Evolutionary conservation across 2,888 invertebrate species (phyloP).

Genomic region (Anorthoa munda): DNA sequence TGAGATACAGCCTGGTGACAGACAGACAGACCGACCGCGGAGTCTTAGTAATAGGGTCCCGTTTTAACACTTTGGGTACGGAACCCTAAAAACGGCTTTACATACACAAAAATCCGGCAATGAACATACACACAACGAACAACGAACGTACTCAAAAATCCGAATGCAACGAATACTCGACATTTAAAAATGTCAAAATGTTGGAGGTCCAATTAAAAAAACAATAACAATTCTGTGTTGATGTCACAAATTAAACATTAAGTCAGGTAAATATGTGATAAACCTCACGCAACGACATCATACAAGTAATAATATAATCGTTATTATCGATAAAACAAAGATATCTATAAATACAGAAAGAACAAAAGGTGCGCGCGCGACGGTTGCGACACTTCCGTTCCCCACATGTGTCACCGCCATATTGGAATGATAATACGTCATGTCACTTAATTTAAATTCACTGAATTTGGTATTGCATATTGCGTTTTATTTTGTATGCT

Average conservation of each 20-base stretch:
- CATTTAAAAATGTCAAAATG: not conserved
- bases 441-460: slow-evolving; percentile 33
- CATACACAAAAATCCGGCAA: too few relatives aligned
- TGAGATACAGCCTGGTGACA: too few relatives aligned
- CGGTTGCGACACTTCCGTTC: slow-evolving; percentile 50
- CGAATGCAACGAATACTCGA: not conserved
- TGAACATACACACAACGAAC: too few relatives aligned
- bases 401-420: slow-evolving; percentile 33
- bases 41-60: too few relatives aligned
- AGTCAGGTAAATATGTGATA: slow-evolving; percentile 29
- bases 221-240: not conserved
- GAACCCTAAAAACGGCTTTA: too few relatives aligned
- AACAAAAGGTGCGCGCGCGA: slow-evolving; percentile 53
- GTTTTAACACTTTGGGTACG: too few relatives aligned
- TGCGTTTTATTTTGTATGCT: slow-evolving; percentile 7
- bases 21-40: too few relatives aligned
- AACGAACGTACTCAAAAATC: too few relatives aligned
- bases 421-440: slow-evolving; percentile 28
- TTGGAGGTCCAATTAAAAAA: not conserved
- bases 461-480: slow-evolving; percentile 29
- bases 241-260: slow-evolving; percentile 6
- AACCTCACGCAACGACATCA: slow-evolving; percentile 22
- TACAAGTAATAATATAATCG: slow-evolving; percentile 48
- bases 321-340: slow-evolving; percentile 41
- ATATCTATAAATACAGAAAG: slow-evolving; percentile 33